phyloP scores from a whole-genome alignment of 1,140 invertebrate species.

The Bombus vancouverensis region DNA sequence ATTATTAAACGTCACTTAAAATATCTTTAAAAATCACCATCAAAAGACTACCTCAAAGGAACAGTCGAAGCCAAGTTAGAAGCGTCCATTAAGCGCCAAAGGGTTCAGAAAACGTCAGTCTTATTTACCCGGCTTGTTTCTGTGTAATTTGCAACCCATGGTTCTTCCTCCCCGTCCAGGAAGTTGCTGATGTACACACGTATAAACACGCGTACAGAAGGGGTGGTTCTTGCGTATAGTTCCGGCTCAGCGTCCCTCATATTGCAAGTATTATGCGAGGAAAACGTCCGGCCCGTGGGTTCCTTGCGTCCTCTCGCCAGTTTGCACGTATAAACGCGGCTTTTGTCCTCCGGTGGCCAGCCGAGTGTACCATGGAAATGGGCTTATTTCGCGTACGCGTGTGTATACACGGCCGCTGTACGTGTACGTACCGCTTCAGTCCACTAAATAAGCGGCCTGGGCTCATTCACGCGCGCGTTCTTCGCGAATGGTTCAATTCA shows the following conservation, averaged over 20 bases:
- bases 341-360: slow-evolving; percentile 58
- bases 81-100: no score
- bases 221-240: slow-evolving; percentile 1
- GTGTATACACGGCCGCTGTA: slow-evolving; percentile 11
- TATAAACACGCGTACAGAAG: not conserved
- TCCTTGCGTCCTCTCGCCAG: slow-evolving; percentile 52
- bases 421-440: slow-evolving; percentile 39
- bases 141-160: slow-evolving; percentile 8
- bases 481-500: slow-evolving; percentile 21
- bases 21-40: not conserved
- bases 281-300: slow-evolving; percentile 48
- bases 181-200: not conserved
- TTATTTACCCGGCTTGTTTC: not conserved
- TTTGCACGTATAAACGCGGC: slow-evolving; percentile 62
- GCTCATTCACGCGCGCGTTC: slow-evolving; percentile 17
- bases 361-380: slow-evolving; percentile 63
- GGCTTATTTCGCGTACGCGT: slow-evolving; percentile 57
- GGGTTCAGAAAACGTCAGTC: no score
- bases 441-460: slow-evolving; percentile 50
- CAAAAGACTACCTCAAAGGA: not conserved
- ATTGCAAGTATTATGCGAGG: slow-evolving; percentile 37
- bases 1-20: not conserved
- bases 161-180: not conserved
- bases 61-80: not conserved
- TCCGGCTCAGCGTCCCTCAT: slow-evolving; percentile 55